Evolutionary conservation across 2,113 vertebrate species (phyloP).

Genomic region (Cyrtonyx montezumae): DNA sequence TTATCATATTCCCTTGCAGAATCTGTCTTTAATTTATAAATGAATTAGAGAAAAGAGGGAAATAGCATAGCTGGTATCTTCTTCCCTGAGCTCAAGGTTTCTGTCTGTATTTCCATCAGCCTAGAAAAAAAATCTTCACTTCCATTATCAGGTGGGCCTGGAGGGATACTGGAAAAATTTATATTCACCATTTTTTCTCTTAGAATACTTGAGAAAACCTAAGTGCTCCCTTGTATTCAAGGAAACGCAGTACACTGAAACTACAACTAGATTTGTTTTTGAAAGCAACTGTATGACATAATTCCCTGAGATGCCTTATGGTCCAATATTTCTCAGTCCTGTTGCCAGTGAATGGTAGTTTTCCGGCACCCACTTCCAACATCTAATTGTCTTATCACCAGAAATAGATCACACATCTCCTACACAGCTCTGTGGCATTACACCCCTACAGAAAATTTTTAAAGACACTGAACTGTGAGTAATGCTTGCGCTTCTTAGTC

Average conservation of each 20-base stretch:
- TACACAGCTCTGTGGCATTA: constrained; percentile 42
- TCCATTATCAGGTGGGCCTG: not conserved
- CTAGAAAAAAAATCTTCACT: not conserved
- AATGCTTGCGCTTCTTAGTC: constrained; percentile 35
- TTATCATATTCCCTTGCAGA: constrained; percentile 3
- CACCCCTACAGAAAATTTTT: constrained; percentile 37
- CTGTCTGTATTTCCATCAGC: not conserved
- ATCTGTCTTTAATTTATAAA: not conserved
- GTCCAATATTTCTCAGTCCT: constrained; percentile 45
- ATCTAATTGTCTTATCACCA: constrained; percentile 50
- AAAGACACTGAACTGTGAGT: constrained; percentile 16
- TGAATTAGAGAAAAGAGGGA: not conserved
- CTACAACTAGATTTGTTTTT: constrained; percentile 27
- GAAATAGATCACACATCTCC: constrained; percentile 51
- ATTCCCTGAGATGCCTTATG: constrained; percentile 67
- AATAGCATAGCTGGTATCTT: not conserved
- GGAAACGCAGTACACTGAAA: not conserved
- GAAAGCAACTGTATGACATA: constrained; percentile 55
- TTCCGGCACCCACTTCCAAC: constrained; percentile 27
- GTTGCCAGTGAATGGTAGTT: constrained; percentile 19
- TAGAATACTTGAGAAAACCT: not conserved
- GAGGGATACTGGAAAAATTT: not conserved
- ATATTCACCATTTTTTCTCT: not conserved
- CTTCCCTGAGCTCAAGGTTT: not conserved
- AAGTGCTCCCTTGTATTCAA: not conserved